Base-by-base conservation (phyloP, 2,888 invertebrate genomes). In the Mellilla xanthometata region DNA sequence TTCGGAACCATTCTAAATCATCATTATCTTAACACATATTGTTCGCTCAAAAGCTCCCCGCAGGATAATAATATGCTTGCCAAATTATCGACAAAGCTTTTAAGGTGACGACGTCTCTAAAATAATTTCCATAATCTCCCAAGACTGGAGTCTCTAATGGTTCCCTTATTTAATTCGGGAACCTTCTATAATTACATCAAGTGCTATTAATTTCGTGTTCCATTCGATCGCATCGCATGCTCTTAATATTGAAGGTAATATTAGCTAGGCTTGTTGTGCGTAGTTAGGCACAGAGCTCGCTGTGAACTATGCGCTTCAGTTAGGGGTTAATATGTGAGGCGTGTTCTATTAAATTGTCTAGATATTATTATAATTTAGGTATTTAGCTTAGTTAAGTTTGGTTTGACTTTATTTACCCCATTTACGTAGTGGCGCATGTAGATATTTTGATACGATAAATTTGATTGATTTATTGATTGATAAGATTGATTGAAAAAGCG, bases 151-250 rank as follows among this genome's bases (percentile, higher is more conserved):
- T 55, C 67, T 64, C 68, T 81, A 81, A 82, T 83, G 80, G 81
- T 61, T 64, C 65, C 69, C 69, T 58, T 78, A 81, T 77, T 76
- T 76, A 73, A 81, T 81, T 80, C 65, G 62, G 49, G 65, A 59
- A 66, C 67, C 70, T 68, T 41, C 62, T 62, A 56, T 81, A 79
- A 81, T 82, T 79, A 76, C 78, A 81, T 81, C 66, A 80, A 80
- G 75, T 72, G 79, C 78, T 79, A 76, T 81, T 80, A 81, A 80
- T 77, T 81, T 75, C 68, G 68, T 70, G 76, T 79, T 74, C 75
- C 76, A 68, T 70, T 77, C 73, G 66, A 68, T 75, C 66, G 63
- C 53, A 58, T 65, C 35, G 33, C 15, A 12, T 34, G 12, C 58
- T 60, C 66, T 68, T 63, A 63, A 72, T 73, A 70, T 70, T 60